Conservation (phyloP, 2,797 vertebrate genomes). For the Allobates femoralis region DNA sequence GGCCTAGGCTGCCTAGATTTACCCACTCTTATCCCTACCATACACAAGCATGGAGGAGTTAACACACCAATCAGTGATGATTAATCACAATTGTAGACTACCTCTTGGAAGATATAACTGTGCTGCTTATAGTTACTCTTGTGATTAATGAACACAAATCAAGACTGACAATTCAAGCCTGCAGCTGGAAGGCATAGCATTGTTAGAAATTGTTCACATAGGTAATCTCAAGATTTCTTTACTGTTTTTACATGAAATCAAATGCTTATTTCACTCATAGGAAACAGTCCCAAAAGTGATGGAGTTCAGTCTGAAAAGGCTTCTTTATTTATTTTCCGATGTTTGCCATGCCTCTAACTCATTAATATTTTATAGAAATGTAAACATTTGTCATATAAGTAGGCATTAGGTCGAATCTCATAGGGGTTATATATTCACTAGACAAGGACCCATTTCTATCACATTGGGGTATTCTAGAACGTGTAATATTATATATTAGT, state of each 20-base stretch:
- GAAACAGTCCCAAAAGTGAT: constrained; percentile 57
- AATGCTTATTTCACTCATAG: constrained; percentile 57
- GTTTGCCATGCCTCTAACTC: not conserved
- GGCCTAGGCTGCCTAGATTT: not conserved
- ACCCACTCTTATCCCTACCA: no score
- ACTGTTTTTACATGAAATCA: constrained; percentile 64
- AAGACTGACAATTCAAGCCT: constrained; percentile 64
- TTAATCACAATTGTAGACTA: constrained; percentile 65
- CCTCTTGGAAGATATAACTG: constrained; percentile 63
- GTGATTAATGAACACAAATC: constrained; percentile 68
- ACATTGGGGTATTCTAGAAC: no score
- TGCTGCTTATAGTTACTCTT: constrained; percentile 66
- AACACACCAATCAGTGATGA: constrained; percentile 67
- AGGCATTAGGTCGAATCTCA: not conserved
- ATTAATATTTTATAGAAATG: constrained; percentile 25
- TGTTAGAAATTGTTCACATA: constrained; percentile 56
- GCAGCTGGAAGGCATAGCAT: constrained; percentile 63
- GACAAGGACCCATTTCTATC: no score
- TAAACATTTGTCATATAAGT: constrained; percentile 14
- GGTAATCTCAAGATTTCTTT: constrained; percentile 28
- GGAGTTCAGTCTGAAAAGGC: constrained; percentile 61
- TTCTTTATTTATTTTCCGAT: constrained; percentile 36
- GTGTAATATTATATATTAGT: no score
- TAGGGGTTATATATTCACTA: no score
- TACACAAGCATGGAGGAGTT: constrained; percentile 64